These are phyloP conservation scores for Ashinkailepas kermadecensis DNA, from an alignment of 2,888 invertebrate genomes.

Conservation along the genomic window DNA sequence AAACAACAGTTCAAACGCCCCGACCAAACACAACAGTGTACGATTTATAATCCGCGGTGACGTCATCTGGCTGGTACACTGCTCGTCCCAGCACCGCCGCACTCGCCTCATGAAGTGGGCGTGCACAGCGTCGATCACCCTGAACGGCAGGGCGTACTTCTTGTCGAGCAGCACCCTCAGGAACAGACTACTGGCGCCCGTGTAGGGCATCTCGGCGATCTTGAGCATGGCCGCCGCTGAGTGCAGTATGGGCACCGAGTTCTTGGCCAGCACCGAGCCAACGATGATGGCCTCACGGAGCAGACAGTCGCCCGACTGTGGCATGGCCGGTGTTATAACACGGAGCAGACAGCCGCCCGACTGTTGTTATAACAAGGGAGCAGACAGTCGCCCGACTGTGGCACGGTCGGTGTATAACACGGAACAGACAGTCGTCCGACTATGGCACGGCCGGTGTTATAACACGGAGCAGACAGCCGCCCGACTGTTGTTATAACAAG, in stretches of 20 bases:
- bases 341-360: no score
- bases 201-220: conserved; percentile 89
- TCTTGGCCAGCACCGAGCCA: conserved; percentile 80
- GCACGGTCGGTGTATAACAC: conserved; percentile 35
- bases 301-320: conserved; percentile 81
- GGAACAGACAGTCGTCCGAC: no score
- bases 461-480: no score
- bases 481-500: no score
- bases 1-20: no score
- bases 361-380: no score
- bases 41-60: no score
- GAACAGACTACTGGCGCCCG: conserved; percentile 92
- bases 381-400: no score
- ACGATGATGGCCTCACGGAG: conserved; percentile 91
- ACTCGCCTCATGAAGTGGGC: conserved; percentile 82
- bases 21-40: no score
- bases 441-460: no score
- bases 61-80: no score
- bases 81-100: neutral
- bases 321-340: conserved; percentile 32
- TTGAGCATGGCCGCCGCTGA: conserved; percentile 90
- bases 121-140: conserved; percentile 89
- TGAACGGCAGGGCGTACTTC: conserved; percentile 92
- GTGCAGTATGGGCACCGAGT: conserved; percentile 88
- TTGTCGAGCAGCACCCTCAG: conserved; percentile 88